phyloP scores from a whole-genome alignment of 2,888 invertebrate genomes.

The Sipunculus nudus region DNA sequence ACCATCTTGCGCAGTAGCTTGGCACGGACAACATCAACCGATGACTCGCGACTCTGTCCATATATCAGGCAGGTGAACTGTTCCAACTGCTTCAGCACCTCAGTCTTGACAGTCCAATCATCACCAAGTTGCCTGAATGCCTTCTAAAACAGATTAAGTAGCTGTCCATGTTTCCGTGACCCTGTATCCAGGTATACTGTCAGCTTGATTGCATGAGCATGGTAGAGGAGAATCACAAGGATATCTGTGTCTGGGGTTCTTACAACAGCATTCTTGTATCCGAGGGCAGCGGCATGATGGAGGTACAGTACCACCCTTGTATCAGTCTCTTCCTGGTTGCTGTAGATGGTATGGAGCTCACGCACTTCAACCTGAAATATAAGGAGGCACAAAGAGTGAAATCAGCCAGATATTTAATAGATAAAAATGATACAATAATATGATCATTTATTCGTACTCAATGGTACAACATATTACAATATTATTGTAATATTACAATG shows the following conservation, averaged over 20 bases:
- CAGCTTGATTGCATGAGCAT: constrained; percentile 11
- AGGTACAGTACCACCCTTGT: constrained; percentile 5
- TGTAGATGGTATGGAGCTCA: constrained; percentile 5
- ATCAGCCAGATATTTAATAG: too few relatives aligned
- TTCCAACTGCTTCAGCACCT: background rate
- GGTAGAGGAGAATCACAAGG: constrained; percentile 15
- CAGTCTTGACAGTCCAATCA: constrained; percentile 8
- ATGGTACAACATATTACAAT: too few relatives aligned
- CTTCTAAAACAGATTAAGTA: too few relatives aligned
- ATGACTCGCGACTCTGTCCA: constrained; percentile 2
- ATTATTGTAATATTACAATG: too few relatives aligned
- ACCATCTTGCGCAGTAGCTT: constrained; percentile 21
- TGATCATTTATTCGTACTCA: too few relatives aligned
- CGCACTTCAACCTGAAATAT: constrained; percentile 7
- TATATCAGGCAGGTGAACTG: constrained; percentile 20
- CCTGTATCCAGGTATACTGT: constrained; percentile 20
- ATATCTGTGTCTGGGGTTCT: constrained; percentile 20
- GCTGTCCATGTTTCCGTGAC: constrained; percentile 14
- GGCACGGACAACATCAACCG: constrained; percentile 10
- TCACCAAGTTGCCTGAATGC: constrained; percentile 7
- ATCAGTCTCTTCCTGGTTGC: constrained; percentile 8
- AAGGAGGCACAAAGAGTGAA: background rate
- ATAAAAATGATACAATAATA: too few relatives aligned
- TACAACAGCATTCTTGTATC: constrained; percentile 17
- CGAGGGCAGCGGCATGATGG: background rate